Evolutionary conservation across 2,888 invertebrate species (phyloP).

Genomic region (Phengaris alcon): DNA sequence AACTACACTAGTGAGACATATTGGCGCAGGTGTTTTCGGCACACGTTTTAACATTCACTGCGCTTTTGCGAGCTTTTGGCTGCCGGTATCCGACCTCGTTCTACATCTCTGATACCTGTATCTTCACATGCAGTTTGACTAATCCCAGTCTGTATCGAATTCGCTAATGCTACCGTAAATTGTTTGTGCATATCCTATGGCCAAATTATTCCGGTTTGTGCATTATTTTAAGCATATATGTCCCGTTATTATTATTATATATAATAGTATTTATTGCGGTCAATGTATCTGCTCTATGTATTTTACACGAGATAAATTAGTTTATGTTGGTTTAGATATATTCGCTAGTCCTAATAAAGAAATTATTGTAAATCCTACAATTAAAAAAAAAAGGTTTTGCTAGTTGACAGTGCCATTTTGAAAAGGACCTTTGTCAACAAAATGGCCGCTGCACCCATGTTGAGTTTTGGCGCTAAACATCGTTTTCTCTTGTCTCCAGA

Average conservation of each 20-base stretch:
- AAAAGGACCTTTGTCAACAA: not conserved
- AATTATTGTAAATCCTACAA: not conserved
- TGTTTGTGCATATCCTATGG: not conserved
- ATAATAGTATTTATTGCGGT: not conserved
- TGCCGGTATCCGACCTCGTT: constrained; percentile 27
- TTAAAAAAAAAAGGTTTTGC: not conserved
- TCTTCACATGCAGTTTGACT: constrained; percentile 3
- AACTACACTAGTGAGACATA: not conserved
- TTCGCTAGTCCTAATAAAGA: not conserved
- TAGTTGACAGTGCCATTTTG: not conserved
- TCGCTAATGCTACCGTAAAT: not conserved
- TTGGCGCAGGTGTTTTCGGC: not conserved
- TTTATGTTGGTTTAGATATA: not conserved
- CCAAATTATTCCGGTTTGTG: not conserved
- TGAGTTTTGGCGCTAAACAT: not conserved
- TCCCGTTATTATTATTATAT: not conserved
- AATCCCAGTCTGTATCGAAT: constrained; percentile 1
- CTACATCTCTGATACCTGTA: constrained; percentile 28
- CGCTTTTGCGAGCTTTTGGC: constrained; percentile 26
- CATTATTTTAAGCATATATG: not conserved
- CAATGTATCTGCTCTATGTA: not conserved
- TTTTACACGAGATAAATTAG: not conserved
- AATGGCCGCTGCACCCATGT: not conserved
- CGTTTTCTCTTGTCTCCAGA: constrained; percentile 47
- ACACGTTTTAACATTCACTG: not conserved